Evolutionary conservation across 2,888 invertebrate species (phyloP).

Genomic region (Anticlea derivata): DNA sequence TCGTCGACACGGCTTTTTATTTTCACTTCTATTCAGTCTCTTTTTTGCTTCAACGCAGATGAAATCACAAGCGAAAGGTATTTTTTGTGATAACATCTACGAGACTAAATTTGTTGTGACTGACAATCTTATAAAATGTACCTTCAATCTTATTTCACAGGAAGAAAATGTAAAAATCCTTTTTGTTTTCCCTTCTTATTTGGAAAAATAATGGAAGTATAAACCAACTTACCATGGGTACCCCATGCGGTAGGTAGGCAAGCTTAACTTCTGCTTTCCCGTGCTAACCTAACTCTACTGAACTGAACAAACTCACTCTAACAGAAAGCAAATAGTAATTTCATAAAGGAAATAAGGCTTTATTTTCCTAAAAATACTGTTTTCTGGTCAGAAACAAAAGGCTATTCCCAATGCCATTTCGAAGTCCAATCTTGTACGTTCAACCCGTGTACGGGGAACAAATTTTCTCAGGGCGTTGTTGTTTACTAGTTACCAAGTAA

Average conservation of each 20-base stretch:
- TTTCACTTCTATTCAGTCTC: conserved; percentile 27
- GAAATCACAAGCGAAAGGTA: conserved; percentile 32
- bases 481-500: conserved; percentile 73
- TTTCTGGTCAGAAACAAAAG: conserved; percentile 30
- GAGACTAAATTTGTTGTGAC: conserved; percentile 31
- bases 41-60: conserved; percentile 33
- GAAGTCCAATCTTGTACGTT: conserved; percentile 36
- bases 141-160: conserved; percentile 22
- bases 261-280: conserved; percentile 5
- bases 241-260: background rate
- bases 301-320: conserved; percentile 16
- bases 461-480: conserved; percentile 57
- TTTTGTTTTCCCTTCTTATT: conserved; percentile 8
- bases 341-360: conserved; percentile 26
- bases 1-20: conserved; percentile 13
- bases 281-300: conserved; percentile 12
- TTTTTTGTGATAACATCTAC: conserved; percentile 31
- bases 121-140: conserved; percentile 28
- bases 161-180: conserved; percentile 13
- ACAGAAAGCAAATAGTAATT: conserved; percentile 26
- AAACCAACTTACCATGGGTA: conserved; percentile 9
- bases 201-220: conserved; percentile 11
- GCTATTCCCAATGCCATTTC: conserved; percentile 29
- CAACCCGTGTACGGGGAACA: conserved; percentile 46
- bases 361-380: conserved; percentile 27